Percentiles rank a stretch among this genome's conserved stretches.
Evolutionary conservation across 2,888 invertebrate genomes (phyloP).

Genomic region (Drosophila nr. perissopoda): DNA sequence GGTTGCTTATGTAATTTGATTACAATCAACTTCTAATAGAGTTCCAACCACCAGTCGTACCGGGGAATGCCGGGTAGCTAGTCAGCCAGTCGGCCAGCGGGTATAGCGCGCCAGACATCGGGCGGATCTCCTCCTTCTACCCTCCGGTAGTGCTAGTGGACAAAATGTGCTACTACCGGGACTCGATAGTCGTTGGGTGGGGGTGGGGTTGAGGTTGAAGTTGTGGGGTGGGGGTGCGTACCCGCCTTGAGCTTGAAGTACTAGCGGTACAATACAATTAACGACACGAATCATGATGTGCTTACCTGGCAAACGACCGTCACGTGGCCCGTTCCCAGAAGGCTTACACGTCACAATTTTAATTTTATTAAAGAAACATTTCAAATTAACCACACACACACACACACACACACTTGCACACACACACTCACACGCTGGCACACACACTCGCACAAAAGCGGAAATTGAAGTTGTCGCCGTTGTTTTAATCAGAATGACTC

Average conservation of each 20-base stretch:
- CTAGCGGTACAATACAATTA: conserved; percentile 82
- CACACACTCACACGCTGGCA: not conserved
- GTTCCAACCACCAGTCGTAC: conserved; percentile 65
- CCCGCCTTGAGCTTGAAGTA: conserved; percentile 63
- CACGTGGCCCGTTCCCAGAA: conserved; percentile 85
- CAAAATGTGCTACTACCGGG: not conserved
- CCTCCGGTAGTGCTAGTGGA: not conserved
- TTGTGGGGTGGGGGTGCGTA: not conserved
- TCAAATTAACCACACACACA: conserved; percentile 72
- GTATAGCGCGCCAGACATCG: not conserved
- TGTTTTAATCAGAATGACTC: conserved; percentile 62
- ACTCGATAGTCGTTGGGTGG: not conserved
- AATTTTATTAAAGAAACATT: conserved; percentile 83
- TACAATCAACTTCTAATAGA: conserved; percentile 82
- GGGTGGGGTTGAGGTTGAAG: not conserved
- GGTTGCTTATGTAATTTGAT: conserved; percentile 84
- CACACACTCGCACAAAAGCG: conserved; percentile 14
- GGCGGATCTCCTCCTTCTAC: not conserved
- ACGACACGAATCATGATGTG: conserved; percentile 84
- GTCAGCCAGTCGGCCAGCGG: not conserved
- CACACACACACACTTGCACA: conserved; percentile 24
- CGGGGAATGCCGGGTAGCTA: not conserved
- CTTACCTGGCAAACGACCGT: conserved; percentile 84
- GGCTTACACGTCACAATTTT: conserved; percentile 83
- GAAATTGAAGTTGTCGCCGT: conserved; percentile 63